Evolutionary conservation across 2,797 vertebrate genomes (phyloP), one percentile per base, ranked within the genome.

Genomic region (Xenopus petersii): DNA sequence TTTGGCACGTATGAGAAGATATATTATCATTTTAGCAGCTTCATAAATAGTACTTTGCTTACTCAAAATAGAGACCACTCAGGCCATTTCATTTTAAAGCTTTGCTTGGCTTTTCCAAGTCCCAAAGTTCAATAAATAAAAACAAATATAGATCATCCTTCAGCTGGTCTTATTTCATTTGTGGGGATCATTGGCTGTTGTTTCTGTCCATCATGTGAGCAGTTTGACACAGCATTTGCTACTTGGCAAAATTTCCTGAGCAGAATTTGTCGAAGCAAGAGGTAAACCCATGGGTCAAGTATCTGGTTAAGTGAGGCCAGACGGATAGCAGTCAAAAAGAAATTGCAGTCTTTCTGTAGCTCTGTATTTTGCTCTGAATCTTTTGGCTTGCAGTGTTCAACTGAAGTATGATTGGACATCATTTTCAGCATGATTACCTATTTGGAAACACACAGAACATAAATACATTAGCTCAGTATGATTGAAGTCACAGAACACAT

Each of bases 261-360:
- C 4, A 98, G 90, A 83, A 99, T 98, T 88, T 95, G 95, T 79
- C 97, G 88, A 68, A 99, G 83, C 51, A 99, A 93, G 86, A 99
- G 86, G 81, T 99, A 99, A 80, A 99, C 94, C 98, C 98, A 99
- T 0, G 98, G 98, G 81, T 99, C 97, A 82, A 99, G 91, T 83
- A 99, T 99, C 88, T 99, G 98, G 87, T 99, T 99, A 9, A 99
- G 91, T 0, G 98, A 99, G 49, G 98, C 98, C 89, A 99, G 81
- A 65, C 96, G 96, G 79, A 99, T 93, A 0, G 94, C 93, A 0
- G 88, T 95, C 80, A 99, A 85, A 65, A 95, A 94, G 85, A 95
- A 93, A 66, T 92, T 88, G 79, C 97, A 98, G 69, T 98, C 93
- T 30, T 84, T 76, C 65, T 80, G 86, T 75, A 81, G 61, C 10